A percentile compares a stretch with the other conserved stretches of the same genome.
Evolutionary conservation across 2,797 vertebrate genomes (phyloP).

Genomic region (Galago senegalensis): DNA sequence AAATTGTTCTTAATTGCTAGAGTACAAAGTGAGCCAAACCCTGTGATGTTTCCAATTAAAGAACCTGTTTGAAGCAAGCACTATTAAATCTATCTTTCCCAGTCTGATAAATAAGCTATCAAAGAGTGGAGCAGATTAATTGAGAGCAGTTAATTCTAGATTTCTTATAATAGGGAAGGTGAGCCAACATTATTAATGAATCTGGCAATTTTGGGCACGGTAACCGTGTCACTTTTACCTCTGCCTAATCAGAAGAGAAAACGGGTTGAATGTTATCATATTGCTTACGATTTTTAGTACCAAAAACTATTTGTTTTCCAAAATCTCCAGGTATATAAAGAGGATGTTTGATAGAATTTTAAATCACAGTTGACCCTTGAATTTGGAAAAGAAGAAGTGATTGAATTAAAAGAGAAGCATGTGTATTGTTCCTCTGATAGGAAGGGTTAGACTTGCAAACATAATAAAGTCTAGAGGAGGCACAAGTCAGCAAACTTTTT

Average conservation of each 20-base stretch:
- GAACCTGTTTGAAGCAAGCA: conserved; percentile 92
- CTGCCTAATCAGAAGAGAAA: conserved; percentile 18
- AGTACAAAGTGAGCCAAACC: conserved; percentile 91
- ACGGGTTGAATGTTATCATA: neutral
- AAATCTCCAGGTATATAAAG: neutral
- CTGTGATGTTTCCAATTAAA: conserved; percentile 92
- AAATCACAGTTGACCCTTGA: neutral
- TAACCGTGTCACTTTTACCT: conserved; percentile 6
- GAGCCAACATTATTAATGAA: conserved; percentile 87
- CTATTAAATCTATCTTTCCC: conserved; percentile 95
- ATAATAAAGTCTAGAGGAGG: neutral
- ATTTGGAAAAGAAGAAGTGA: conserved; percentile 37
- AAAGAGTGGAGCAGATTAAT: conserved; percentile 92
- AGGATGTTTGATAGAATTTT: neutral
- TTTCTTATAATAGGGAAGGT: conserved; percentile 89
- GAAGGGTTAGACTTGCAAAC: neutral
- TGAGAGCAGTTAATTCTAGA: conserved; percentile 92
- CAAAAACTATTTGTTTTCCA: conserved; percentile 28
- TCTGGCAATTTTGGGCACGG: conserved; percentile 68
- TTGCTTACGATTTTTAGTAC: conserved; percentile 33
- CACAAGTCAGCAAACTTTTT: neutral
- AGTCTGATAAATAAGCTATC: conserved; percentile 95
- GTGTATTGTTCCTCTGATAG: neutral
- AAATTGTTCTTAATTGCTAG: conserved; percentile 97
- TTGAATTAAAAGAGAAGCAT: neutral